phyloP scores from a whole-genome alignment of 2,113 vertebrate species.

The Copsychus sechellarum region DNA sequence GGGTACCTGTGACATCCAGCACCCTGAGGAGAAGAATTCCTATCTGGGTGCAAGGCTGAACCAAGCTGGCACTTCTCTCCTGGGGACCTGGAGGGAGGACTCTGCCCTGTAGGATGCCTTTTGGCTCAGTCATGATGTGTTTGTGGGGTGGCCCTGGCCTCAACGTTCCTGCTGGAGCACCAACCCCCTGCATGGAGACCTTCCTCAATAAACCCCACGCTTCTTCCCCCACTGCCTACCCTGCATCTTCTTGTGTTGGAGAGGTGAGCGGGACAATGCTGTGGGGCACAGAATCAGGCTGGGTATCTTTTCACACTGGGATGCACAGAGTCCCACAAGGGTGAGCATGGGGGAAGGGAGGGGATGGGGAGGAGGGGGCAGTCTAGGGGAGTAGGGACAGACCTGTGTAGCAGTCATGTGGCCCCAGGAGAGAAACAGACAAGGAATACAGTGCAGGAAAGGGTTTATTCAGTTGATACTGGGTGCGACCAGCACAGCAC shows the following conservation, averaged over 20 bases:
- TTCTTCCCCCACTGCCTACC: neutral
- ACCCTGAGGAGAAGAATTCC: neutral
- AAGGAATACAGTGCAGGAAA: neutral
- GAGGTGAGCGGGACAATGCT: fast-evolving
- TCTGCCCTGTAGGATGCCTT: neutral
- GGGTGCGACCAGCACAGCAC: fast-evolving
- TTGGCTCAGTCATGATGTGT: fast-evolving
- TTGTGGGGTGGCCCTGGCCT: neutral
- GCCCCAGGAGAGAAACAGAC: neutral
- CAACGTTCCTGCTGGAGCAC: fast-evolving
- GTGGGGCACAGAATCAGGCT: neutral
- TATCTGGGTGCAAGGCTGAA: neutral
- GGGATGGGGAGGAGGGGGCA: neutral
- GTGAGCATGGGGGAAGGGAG: neutral
- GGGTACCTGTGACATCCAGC: neutral
- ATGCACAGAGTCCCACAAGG: fast-evolving
- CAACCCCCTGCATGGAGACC: neutral
- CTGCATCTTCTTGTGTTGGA: neutral
- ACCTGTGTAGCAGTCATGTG: fast-evolving
- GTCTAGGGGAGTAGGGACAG: fast-evolving
- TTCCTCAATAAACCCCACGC: slow-evolving; percentile 39
- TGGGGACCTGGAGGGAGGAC: neutral
- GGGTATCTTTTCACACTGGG: neutral
- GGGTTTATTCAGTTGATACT: neutral
- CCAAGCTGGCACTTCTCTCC: fast-evolving